Evolutionary conservation across 2,888 invertebrate genomes (phyloP).

Genomic region (Thereva nobilitata): DNA sequence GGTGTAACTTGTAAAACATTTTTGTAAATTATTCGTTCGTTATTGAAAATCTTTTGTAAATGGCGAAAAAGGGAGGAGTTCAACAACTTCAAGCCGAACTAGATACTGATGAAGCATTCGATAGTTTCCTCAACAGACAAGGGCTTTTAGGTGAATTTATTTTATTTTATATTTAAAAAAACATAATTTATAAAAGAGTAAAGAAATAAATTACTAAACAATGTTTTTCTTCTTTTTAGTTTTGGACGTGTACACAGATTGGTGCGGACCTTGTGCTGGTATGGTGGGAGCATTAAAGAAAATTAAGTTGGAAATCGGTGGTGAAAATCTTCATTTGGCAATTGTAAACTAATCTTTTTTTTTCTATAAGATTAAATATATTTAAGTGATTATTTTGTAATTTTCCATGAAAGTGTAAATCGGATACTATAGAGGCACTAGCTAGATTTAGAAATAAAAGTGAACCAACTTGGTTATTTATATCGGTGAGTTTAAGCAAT

Average conservation of each 20-base stretch:
- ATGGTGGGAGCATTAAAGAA: slow-evolving; percentile 84
- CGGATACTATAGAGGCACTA: slow-evolving; percentile 74
- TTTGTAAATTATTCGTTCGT: not conserved
- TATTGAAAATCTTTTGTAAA: slow-evolving; percentile 45
- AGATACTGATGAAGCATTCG: slow-evolving; percentile 83
- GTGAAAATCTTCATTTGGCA: slow-evolving; percentile 76
- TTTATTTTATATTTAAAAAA: slow-evolving; percentile 27
- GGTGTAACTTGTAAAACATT: not conserved
- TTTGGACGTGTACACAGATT: slow-evolving; percentile 85
- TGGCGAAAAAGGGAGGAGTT: slow-evolving; percentile 77
- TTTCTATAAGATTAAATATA: not conserved
- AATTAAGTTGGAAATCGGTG: slow-evolving; percentile 85
- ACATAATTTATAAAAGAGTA: too few relatives aligned
- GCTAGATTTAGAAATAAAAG: slow-evolving; percentile 79
- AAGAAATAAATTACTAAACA: too few relatives aligned
- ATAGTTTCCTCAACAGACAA: slow-evolving; percentile 72
- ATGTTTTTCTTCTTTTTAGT: too few relatives aligned
- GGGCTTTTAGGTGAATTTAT: slow-evolving; percentile 71
- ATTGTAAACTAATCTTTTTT: slow-evolving; percentile 55
- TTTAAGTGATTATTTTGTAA: not conserved
- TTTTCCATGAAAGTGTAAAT: slow-evolving; percentile 59
- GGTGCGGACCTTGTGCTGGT: slow-evolving; percentile 88
- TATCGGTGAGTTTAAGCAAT: slow-evolving; percentile 65
- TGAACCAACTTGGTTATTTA: slow-evolving; percentile 90
- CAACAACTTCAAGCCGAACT: slow-evolving; percentile 81